Evolutionary conservation across 2,113 vertebrate genomes (phyloP), one percentile per base, ranked within the genome.

Genomic region (Danionella cerebrum): DNA sequence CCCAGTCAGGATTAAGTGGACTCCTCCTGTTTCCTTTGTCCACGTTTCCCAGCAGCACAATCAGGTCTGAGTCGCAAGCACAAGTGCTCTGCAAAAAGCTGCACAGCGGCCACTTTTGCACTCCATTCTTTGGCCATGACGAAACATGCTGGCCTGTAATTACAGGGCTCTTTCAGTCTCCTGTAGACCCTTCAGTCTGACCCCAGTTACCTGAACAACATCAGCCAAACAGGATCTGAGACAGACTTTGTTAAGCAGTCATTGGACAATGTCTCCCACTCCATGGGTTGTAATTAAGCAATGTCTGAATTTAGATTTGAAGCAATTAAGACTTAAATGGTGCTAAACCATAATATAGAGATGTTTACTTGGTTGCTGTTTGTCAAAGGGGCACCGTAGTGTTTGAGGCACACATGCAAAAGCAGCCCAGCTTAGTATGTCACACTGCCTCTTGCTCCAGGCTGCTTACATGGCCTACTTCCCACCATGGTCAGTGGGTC

Each of bases 21-120:
- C 82, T 74, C 82, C 82, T 76, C 81, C 81, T 79, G 80, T 83
- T 78, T 79, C 33, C 84, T 35, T 85, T 85, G 79, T 85, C 82
- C 72, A 69, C 53, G 58, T 80, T 82, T 83, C 85, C 80, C 81
- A 76, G 78, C 42, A 38, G 72, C 74, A 73, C 51, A 63, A 73
- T 73, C 39, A 57, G 29, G 38, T 48, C 63, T 16, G 45, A 59
- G 75, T 63, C 36, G 60, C 33, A 29, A 25, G 70, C 67, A 72
- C 70, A 73, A 76, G 75, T 63, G 65, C 39, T 9, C 18, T n/a
- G 59, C 70, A 48, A 54, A 65, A 57, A 14, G 33, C 67, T n/a
- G 19, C 22, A 51, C 48, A 16, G 60, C 51, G 29, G 50, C 64
- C 48, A 22, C 67, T 67, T 59, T 67, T 31, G 51, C 21, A 19